phyloP scores from a whole-genome alignment of 2,797 vertebrate species.

The Tachyglossus aculeatus region DNA sequence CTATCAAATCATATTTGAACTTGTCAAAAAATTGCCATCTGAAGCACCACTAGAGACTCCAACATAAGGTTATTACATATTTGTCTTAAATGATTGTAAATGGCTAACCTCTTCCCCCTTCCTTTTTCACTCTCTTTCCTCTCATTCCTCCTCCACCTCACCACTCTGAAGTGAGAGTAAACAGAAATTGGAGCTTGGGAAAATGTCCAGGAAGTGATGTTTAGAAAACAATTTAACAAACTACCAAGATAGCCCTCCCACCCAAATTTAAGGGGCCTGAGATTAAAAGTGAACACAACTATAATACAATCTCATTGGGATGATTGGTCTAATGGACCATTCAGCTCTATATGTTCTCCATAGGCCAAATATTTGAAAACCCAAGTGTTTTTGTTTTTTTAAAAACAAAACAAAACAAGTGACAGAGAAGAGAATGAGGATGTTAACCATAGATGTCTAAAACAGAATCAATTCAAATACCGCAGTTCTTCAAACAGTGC shows the following conservation, averaged over 20 bases:
- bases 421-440: constrained; percentile 23
- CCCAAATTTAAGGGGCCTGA: no score
- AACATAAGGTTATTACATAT: constrained; percentile 19
- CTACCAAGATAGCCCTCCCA: no score
- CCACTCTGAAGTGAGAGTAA: neutral
- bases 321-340: no score
- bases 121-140: constrained; percentile 10
- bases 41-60: neutral
- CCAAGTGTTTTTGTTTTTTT: no score
- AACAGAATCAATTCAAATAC: constrained; percentile 57
- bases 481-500: constrained; percentile 43
- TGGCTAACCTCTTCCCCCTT: neutral
- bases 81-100: neutral
- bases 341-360: no score
- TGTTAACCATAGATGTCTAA: constrained; percentile 42
- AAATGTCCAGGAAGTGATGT: no score
- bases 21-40: constrained; percentile 2
- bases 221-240: no score
- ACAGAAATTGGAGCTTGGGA: no score
- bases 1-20: constrained; percentile 23
- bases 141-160: neutral
- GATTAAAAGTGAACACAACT: no score
- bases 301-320: no score
- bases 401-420: constrained; percentile 47
- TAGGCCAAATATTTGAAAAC: no score